Conservation (phyloP, 2,888 invertebrate genomes). For the Abscondita cerata region DNA sequence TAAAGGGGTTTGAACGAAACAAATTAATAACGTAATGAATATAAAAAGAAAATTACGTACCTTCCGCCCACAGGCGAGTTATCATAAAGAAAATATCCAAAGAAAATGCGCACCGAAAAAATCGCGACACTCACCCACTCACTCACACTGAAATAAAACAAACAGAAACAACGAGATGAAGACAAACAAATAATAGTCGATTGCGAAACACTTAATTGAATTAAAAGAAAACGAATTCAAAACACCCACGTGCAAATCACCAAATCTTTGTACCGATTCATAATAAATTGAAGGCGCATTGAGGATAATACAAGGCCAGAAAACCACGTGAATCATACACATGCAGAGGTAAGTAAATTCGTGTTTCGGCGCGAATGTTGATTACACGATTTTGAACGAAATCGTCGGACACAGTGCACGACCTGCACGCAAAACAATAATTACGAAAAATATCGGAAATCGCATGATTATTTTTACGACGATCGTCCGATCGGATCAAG, state of each 20-base stretch:
- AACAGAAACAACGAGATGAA: too few species aligned
- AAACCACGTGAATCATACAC: slow-evolving; percentile 36
- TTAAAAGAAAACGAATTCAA: slow-evolving; percentile 15
- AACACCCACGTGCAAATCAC: slow-evolving; percentile 28
- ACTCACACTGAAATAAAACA: too few species aligned
- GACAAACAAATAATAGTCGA: too few species aligned
- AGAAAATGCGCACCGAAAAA: too few species aligned
- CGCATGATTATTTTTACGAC: slow-evolving; percentile 15
- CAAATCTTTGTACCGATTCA: slow-evolving; percentile 23
- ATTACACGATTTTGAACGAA: slow-evolving; percentile 25
- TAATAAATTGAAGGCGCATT: slow-evolving; percentile 28
- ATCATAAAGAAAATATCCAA: too few species aligned
- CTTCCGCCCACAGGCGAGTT: too few species aligned
- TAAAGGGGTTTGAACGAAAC: too few species aligned
- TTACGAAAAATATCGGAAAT: slow-evolving; percentile 10
- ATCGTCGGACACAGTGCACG: slow-evolving; percentile 16
- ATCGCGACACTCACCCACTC: too few species aligned
- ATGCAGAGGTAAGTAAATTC: slow-evolving; percentile 33
- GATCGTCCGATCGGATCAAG: slow-evolving; percentile 2
- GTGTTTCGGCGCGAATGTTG: slow-evolving; percentile 32
- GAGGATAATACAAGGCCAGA: slow-evolving; percentile 35
- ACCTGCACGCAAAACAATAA: slow-evolving; percentile 26
- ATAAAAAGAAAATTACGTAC: too few species aligned
- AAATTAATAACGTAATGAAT: too few species aligned
- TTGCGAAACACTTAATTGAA: not conserved